Percentiles rank a stretch among this genome's conserved stretches.
Conservation (phyloP, 23 tunicate species). For the Ciona savignyi region DNA sequence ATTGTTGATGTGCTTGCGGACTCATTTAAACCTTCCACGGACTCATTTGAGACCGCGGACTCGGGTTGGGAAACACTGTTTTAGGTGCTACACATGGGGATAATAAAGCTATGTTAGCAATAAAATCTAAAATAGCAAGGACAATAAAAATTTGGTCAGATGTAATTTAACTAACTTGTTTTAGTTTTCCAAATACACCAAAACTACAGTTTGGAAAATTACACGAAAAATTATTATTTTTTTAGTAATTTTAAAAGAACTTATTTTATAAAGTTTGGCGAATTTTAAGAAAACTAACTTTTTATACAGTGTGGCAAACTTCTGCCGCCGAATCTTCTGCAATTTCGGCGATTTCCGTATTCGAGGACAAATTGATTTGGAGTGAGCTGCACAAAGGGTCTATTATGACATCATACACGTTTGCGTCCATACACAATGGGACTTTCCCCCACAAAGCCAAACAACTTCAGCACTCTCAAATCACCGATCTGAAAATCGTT, state of each 20-base stretch:
- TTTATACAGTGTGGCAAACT: neutral
- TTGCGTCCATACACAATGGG: neutral
- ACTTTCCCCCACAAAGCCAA: neutral
- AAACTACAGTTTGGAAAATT: neutral
- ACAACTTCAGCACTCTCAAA: conserved; percentile 4
- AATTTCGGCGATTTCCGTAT: conserved; percentile 28
- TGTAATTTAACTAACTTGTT: no score
- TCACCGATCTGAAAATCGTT: conserved; percentile 48
- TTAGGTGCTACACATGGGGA: no score
- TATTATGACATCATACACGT: conserved; percentile 26
- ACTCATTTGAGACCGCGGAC: no score
- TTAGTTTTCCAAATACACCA: neutral
- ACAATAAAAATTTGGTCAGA: no score
- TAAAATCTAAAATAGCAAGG: no score
- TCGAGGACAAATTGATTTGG: conserved; percentile 61
- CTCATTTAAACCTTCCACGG: no score
- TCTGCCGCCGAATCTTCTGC: neutral
- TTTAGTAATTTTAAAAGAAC: conserved; percentile 2
- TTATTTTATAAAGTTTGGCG: neutral
- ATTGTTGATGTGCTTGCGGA: no score
- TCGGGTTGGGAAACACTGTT: no score
- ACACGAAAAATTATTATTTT: neutral
- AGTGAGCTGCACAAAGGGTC: conserved; percentile 40
- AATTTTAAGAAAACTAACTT: neutral
- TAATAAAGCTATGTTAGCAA: no score